Base-by-base conservation (phyloP, 1,140 invertebrate genomes). In the Tetramorium simillimum region DNA sequence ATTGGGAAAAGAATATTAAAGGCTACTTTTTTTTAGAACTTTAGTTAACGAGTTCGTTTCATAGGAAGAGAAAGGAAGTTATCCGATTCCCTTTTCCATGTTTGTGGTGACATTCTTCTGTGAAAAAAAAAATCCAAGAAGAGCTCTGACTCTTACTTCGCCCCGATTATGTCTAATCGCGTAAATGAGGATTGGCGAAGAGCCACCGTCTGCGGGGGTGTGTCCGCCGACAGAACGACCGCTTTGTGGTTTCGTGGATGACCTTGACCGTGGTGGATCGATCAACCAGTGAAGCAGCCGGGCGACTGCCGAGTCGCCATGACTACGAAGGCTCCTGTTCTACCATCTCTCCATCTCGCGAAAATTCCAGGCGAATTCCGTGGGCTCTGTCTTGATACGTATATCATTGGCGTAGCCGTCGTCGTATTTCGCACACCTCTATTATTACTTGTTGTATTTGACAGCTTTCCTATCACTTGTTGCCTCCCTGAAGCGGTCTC, bases 201-300 rank as follows among this genome's bases (percentile, higher is more conserved):
- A 46, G 18, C 10, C 40, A 73, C 28, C 82, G 88, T 70, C n/a
- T 46, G 21, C 21, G 85, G 84, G 88, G 88, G 88, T 90, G 88
- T 90, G 88, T 86, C 84, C 69, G 43, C 51, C 43, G 70, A 14
- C 53, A 37, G 56, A 49, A 73, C 24, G 77, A 60, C 56, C 63
- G 81, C 63, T 88, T 91, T 91, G 89, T 73, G 89, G 86, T 91
- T 90, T 91, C 75, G 72, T 69, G 77, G 84, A 92, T 93, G 94
- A 94, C 94, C 94, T 95, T 95, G 94, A 95, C 94, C 94, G 93
- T 93, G 92, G 92, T 91, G 92, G 91, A 94, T 94, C 94, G 94
- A 95, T 95, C 93, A 92, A 82, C 70, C 90, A 91, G 82, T 86
- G 91, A 89, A 94, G 93, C 93, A 93, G 63, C 63, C 63, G 63